A percentile compares a stretch with the other conserved stretches of the same genome.
Conservation (phyloP, 2,888 invertebrate genomes). For the Troides oblongomaculatus region DNA sequence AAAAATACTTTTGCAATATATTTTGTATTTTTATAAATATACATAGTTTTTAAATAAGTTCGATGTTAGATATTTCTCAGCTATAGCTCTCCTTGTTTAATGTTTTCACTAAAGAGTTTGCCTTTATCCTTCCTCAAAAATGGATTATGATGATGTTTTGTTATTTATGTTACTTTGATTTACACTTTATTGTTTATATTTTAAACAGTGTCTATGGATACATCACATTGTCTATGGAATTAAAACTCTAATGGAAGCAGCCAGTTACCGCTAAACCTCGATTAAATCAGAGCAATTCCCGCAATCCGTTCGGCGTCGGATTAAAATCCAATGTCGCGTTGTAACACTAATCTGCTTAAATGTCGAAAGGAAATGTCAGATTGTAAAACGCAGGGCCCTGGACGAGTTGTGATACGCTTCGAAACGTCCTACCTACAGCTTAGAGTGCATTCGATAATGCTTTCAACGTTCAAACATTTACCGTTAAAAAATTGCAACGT, state of each 20-base stretch:
- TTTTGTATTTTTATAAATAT: neutral
- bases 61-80: too few relatives aligned
- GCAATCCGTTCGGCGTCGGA: slow-evolving; percentile 75
- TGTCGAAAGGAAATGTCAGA: slow-evolving; percentile 81
- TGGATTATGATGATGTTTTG: neutral
- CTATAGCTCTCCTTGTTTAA: neutral
- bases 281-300: slow-evolving; percentile 72
- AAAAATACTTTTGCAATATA: slow-evolving; percentile 12
- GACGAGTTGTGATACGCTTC: slow-evolving; percentile 66
- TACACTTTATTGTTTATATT: neutral
- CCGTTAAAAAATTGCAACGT: slow-evolving; percentile 14
- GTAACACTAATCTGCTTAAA: slow-evolving; percentile 79
- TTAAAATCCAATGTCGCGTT: slow-evolving; percentile 73
- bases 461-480: slow-evolving; percentile 32
- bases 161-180: neutral
- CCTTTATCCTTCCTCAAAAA: neutral
- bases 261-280: slow-evolving; percentile 65
- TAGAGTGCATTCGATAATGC: slow-evolving; percentile 53
- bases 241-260: slow-evolving; percentile 42
- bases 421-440: slow-evolving; percentile 61
- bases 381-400: slow-evolving; percentile 73
- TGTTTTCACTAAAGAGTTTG: neutral
- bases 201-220: neutral
- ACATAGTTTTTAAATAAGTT: neutral
- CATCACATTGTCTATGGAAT: slow-evolving; percentile 40